Conservation (phyloP, 2,797 vertebrate species). For the Amblyraja radiata region DNA sequence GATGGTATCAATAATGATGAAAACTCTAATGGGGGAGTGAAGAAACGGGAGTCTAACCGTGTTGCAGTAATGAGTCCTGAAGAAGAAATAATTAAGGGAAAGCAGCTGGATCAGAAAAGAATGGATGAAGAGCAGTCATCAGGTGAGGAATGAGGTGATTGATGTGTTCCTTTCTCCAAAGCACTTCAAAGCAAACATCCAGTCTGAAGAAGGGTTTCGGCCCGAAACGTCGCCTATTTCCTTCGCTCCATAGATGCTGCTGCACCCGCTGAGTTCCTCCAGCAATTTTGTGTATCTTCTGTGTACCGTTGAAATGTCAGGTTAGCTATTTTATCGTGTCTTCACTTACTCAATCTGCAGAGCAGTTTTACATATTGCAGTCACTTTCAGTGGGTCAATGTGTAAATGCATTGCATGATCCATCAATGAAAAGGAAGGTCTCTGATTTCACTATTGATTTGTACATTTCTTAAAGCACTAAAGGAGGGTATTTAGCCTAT, state of each 20-base stretch:
- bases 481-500: too few species aligned
- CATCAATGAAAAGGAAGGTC: background rate
- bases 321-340: background rate
- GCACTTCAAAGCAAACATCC: background rate
- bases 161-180: constrained; percentile 50
- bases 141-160: constrained; percentile 69
- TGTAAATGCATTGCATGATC: background rate
- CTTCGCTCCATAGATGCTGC: too few species aligned
- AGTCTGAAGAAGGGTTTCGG: too few species aligned
- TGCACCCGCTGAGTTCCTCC: too few species aligned
- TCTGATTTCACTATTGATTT: background rate
- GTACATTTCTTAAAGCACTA: background rate
- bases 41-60: constrained; percentile 52
- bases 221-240: too few species aligned
- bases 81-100: constrained; percentile 57
- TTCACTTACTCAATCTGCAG: background rate
- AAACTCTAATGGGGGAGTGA: constrained; percentile 48
- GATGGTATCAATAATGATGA: constrained; percentile 62
- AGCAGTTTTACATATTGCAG: background rate
- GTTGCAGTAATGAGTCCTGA: constrained; percentile 52
- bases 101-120: constrained; percentile 62
- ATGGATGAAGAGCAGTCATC: constrained; percentile 61
- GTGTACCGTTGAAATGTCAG: background rate
- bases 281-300: too few species aligned
- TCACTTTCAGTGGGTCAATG: background rate